Conservation (phyloP, 2,797 vertebrate species). For the Pteronotus mesoamericanus region DNA sequence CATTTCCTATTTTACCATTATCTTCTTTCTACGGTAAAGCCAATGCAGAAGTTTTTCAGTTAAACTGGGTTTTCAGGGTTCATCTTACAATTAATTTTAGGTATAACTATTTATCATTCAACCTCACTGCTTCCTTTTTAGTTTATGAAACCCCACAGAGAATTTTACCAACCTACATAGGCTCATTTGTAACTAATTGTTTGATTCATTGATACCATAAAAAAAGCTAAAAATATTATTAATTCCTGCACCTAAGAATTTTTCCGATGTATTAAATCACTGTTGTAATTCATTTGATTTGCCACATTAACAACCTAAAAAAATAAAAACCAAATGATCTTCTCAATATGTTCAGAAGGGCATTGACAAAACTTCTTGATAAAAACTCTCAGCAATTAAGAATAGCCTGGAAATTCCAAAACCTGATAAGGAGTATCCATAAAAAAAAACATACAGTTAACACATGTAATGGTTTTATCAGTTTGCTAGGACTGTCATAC, state of each 20-base stretch:
- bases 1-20: neutral
- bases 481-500: neutral
- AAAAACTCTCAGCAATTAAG: neutral
- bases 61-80: constrained; percentile 11
- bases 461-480: neutral
- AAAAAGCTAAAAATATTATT: neutral
- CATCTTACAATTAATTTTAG: neutral
- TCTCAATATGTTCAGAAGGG: constrained; percentile 29
- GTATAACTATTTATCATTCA: neutral
- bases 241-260: neutral
- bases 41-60: neutral
- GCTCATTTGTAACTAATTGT: constrained; percentile 9
- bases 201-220: neutral
- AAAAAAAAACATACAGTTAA: neutral
- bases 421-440: neutral
- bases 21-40: neutral
- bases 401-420: constrained; percentile 22
- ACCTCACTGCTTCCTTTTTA: neutral
- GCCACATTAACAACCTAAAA: constrained; percentile 18
- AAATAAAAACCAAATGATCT: constrained; percentile 27
- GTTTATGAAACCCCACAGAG: constrained; percentile 20
- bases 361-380: constrained; percentile 30
- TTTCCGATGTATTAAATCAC: constrained; percentile 36
- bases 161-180: neutral
- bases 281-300: constrained; percentile 3